Evolutionary conservation across 2,888 invertebrate species (phyloP), one percentile per base, ranked within the genome.

Genomic region (Leistus spinibarbis): DNA sequence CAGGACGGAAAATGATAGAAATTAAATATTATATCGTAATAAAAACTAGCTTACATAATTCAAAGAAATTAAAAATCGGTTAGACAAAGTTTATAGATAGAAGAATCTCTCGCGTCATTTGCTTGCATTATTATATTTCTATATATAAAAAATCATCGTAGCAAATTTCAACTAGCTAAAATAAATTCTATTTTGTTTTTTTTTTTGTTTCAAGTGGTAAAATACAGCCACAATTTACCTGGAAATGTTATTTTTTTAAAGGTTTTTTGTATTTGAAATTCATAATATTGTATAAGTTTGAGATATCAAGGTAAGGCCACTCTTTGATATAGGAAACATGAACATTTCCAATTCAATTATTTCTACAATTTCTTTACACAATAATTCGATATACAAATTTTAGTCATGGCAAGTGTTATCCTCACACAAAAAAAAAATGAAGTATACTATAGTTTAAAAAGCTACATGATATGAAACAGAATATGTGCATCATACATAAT

Each of bases 281-380:
- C 22, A 3, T 40, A 40, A 72, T 54, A 57, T 74, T 74, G 67
- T 68, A 74, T 68, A 74, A 60, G 40, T 40, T 54, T 68, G 74
- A 74, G 62, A 74, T 74, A 74, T 68, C 63, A 74, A 68, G 74
- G 68, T 74, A 74, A 74, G 74, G 74, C 74, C 74, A 74, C 74
- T 74, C 62, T 65, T 66, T 74, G 74, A 74, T 74, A 74, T 74
- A 67, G 74, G 74, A 74, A 74, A 74, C 74, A 60, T 22, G 23
- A 63, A 62, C 22, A 67, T 74, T 74, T 54, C 74, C 74, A 68
- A 19, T 60, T 53, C 62, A 67, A 74, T 74, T 74, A 74, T 65
- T 73, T 73, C 54, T 68, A 68, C 74, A 66, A 66, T 23, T 20
- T 22, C 17, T 23, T 64, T 64, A n/a, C 10, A 20, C 19, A 64